phyloP scores from a whole-genome alignment of 1,140 invertebrate species.

The Caenorhabditis tropicalis region DNA sequence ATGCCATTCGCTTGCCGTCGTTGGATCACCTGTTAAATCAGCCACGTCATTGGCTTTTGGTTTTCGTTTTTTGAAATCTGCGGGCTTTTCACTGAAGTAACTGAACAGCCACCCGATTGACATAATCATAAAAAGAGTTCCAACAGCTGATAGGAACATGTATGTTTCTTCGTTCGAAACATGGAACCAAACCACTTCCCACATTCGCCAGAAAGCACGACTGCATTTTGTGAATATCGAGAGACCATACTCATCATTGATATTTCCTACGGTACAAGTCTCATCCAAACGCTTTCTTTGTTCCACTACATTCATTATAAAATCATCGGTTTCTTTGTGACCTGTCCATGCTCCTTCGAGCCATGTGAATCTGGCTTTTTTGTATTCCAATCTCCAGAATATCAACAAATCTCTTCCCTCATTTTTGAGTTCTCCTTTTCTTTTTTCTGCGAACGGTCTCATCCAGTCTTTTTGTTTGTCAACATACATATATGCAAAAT shows the following conservation, averaged over 20 bases:
- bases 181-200: conserved; percentile 65
- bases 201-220: conserved; percentile 56
- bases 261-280: conserved; percentile 41
- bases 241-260: conserved; percentile 64
- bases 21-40: conserved; percentile 12
- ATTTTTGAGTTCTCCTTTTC: conserved; percentile 41
- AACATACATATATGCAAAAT: conserved; percentile 61
- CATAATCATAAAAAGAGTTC: conserved; percentile 68
- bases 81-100: conserved; percentile 51
- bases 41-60: neutral
- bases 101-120: conserved; percentile 64
- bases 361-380: conserved; percentile 62
- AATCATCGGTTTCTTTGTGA: conserved; percentile 53
- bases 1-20: conserved; percentile 63
- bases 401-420: conserved; percentile 58
- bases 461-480: conserved; percentile 63
- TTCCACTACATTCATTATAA: conserved; percentile 48
- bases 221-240: conserved; percentile 62
- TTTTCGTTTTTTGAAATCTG: conserved; percentile 28
- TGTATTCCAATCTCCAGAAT: conserved; percentile 64
- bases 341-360: conserved; percentile 54
- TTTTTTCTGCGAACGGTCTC: conserved; percentile 56
- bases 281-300: conserved; percentile 55
- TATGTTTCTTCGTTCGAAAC: conserved; percentile 64
- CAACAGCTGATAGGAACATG: conserved; percentile 67